Percentiles rank a stretch among this genome's conserved stretches.
phyloP scores from a whole-genome alignment of 2,888 invertebrate genomes.

The Carpatolechia fugitivella region DNA sequence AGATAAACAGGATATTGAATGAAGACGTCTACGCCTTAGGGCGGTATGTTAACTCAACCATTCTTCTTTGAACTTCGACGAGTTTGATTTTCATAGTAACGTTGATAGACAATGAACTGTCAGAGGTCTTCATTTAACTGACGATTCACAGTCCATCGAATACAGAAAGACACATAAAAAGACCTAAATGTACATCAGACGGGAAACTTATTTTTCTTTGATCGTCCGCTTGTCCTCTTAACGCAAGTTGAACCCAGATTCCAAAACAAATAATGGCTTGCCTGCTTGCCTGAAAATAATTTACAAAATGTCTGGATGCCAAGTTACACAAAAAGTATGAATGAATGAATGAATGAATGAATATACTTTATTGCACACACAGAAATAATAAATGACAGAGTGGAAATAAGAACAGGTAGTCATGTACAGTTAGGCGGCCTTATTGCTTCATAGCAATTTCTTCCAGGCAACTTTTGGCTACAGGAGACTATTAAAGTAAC shows the following conservation, averaged over 20 bases:
- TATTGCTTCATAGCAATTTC: too few relatives aligned
- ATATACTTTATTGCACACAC: too few relatives aligned
- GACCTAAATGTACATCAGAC: constrained; percentile 22
- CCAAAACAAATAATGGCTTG: neutral
- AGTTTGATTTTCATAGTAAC: neutral
- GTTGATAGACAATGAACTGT: neutral
- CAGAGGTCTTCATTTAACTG: neutral
- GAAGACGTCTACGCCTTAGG: constrained; percentile 29
- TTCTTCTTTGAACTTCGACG: neutral
- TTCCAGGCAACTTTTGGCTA: too few relatives aligned
- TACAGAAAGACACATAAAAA: constrained; percentile 30
- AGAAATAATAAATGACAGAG: too few relatives aligned
- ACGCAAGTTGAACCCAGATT: neutral
- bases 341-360: too few relatives aligned
- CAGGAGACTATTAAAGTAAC: too few relatives aligned
- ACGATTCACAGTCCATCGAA: constrained; percentile 29
- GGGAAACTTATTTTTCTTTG: constrained; percentile 28
- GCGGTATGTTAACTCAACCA: constrained; percentile 12
- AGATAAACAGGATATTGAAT: constrained; percentile 30
- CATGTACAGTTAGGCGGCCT: too few relatives aligned
- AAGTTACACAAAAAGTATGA: too few relatives aligned
- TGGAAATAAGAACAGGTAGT: too few relatives aligned
- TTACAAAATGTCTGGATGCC: too few relatives aligned
- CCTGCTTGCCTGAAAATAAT: neutral
- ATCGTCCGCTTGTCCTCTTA: constrained; percentile 11